Conservation (phyloP, 2,888 invertebrate genomes). For the Trachelus stipa region DNA sequence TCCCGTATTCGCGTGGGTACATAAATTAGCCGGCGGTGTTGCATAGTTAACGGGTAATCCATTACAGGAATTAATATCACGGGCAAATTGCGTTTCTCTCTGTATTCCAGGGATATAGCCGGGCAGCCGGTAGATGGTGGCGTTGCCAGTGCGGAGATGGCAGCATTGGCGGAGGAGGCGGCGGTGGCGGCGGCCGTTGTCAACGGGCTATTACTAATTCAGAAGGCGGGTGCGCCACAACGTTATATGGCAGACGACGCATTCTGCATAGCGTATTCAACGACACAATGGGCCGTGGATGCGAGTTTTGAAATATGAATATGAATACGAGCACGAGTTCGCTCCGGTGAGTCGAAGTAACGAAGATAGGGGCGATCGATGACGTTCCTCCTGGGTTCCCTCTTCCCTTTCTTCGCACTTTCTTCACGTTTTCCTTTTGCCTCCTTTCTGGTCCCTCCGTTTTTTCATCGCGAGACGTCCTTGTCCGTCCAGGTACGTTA, state of each 20-base stretch:
- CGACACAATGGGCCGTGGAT: conserved; percentile 55
- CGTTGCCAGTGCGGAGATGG: not conserved
- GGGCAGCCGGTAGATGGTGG: not conserved
- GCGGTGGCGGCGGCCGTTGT: conserved; percentile 40
- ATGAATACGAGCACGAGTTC: conserved; percentile 47
- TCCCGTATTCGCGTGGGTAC: conserved; percentile 21
- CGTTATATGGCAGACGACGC: conserved; percentile 57
- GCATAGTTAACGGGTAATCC: conserved; percentile 50
- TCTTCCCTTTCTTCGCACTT: conserved; percentile 1
- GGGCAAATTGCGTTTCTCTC: conserved; percentile 52
- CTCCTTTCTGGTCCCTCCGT: not conserved
- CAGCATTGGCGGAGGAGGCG: not conserved
- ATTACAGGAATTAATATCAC: conserved; percentile 56
- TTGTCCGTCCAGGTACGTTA: not conserved
- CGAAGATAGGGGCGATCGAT: conserved; percentile 52
- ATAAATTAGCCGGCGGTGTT: conserved; percentile 5
- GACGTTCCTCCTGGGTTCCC: conserved; percentile 29
- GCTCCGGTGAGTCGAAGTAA: conserved; percentile 49
- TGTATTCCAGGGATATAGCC: conserved; percentile 28
- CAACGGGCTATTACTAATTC: conserved; percentile 58
- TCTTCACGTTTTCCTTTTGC: not conserved
- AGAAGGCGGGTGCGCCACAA: conserved; percentile 56
- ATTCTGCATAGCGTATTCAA: conserved; percentile 58
- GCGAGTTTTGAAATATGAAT: conserved; percentile 60
- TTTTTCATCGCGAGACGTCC: not conserved